Evolutionary conservation across 2,888 invertebrate species (phyloP).

Genomic region (Microctonus hyperodae): DNA sequence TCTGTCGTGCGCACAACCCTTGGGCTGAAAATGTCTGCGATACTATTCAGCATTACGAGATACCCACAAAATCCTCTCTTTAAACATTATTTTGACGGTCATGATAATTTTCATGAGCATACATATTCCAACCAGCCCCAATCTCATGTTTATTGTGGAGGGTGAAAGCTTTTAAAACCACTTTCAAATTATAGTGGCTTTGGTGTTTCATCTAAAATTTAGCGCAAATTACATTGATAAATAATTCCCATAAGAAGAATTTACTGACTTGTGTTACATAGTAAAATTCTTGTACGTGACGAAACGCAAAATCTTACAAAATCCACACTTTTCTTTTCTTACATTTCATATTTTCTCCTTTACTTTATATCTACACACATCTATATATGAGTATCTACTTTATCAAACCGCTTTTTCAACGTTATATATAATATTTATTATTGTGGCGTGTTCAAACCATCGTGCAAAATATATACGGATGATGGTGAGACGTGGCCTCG

Average conservation of each 20-base stretch:
- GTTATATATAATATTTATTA: conserved; percentile 28
- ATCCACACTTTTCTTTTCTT: conserved; percentile 8
- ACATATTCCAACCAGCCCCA: background rate
- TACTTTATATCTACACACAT: no score
- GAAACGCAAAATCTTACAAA: conserved; percentile 31
- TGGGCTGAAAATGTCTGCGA: background rate
- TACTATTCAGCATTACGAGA: conserved; percentile 9
- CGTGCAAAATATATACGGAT: conserved; percentile 20
- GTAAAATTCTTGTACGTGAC: conserved; percentile 32
- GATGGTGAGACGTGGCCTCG: conserved; percentile 25
- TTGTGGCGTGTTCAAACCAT: conserved; percentile 24
- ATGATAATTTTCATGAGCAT: conserved; percentile 13
- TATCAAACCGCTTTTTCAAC: background rate
- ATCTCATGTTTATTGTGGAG: background rate
- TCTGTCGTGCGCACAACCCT: background rate
- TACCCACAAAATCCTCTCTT: conserved; percentile 4
- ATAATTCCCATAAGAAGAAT: conserved; percentile 9
- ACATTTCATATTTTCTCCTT: background rate
- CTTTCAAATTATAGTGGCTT: background rate
- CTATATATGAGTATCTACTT: background rate
- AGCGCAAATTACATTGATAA: background rate
- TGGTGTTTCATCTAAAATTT: background rate
- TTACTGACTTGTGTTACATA: conserved; percentile 1
- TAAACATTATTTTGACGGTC: conserved; percentile 5
- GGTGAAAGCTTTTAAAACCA: background rate